Evolutionary conservation across 2,888 invertebrate genomes (phyloP), one percentile per base, ranked within the genome.

Genomic region (Habroteleia sp.): DNA sequence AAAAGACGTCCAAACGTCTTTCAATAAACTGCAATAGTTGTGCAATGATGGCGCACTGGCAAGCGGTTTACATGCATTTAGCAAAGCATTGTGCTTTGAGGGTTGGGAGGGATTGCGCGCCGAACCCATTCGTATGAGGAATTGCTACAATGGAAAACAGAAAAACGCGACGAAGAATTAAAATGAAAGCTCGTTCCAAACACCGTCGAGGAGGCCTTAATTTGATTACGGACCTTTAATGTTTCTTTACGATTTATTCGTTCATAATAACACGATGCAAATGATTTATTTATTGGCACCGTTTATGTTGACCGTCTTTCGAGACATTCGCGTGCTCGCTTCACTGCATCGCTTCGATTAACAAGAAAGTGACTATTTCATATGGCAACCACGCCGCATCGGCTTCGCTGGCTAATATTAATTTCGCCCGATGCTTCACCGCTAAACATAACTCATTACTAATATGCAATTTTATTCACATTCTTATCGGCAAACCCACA

Each of bases 381-480:
- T 39, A 20, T 10, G 3, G 7, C 11, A 4, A 25, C 7, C 23
- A 8, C n/a, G 23, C 25, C 25, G 25, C 20, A 33, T 11, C 20
- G 8, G 23, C 16, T 13, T 2, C 41, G 39, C 11, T 1, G 7
- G 39, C 11, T 1, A 13, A 54, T 35, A 56, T 41, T 11, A 56
- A 56, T 56, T 29, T 10, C 44, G 10, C 29, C 3, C 39, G 54
- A 27, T 39, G 27, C 17, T 58, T 44, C 35, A 16, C 10, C 7
- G 11, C 58, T 58, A 44, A 58, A 58, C 44, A 58, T 58, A 58
- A 7, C 42, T 25, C 58, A 25, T 44, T 54, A 54, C 16, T 16
- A 17, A 29, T 39, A 17, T 17, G 14, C 44, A 11, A n/a, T 14
- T 14, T 13, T 16, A 46, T 46, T 60, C 25, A 25, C 35, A 37